Evolutionary conservation across 2,113 vertebrate genomes (phyloP), one percentile per base, ranked within the genome.

Genomic region (Falcunculus frontatus): DNA sequence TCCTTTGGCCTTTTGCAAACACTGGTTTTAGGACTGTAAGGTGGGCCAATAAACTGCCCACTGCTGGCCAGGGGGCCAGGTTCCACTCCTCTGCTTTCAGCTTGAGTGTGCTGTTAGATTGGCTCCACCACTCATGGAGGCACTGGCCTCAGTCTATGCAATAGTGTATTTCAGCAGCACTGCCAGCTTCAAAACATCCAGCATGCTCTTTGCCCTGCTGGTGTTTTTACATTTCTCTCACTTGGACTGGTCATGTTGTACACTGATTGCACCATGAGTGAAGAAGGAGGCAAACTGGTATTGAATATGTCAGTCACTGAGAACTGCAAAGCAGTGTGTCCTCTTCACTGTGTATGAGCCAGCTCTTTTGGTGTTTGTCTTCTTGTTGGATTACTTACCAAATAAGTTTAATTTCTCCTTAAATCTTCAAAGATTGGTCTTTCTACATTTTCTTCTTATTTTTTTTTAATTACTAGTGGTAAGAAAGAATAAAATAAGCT

Each of bases 1-100:
- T 41, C 13, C 15, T 70, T 67, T 67, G 41, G 13, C 4, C 23
- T 50, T 86, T 80, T 83, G 63, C 12, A 68, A 63, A 49, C 30
- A 26, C 11, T 50, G 16, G 16, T 33, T 92, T 92, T 78, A 76
- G n/a, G 46, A 35, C 27, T 35, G 10, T 29, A 32, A 60, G 65
- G n/a, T 25, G n/a, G 18, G 17, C 12, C 4, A 9, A 20, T 30
- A 44, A 87, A 39, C 25, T 2, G 1, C 19, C 2, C 3, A 16
- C 14, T 1, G 3, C 20, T 87, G 39, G 30, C 20, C 37, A 63
- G 23, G 35, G 55, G 30, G 7, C 27, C 27, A 77, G 44, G 33
- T 69, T 85, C 22, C 10, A 23, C 47, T 75, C 10, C 27, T 55
- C 14, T 35, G 9, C 7, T 69, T 7, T 65, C 18, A 42, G 47